A percentile compares a stretch with the other conserved stretches of the same genome.
phyloP scores from a whole-genome alignment of 1,140 invertebrate species.

The Trichonephila clavata region DNA sequence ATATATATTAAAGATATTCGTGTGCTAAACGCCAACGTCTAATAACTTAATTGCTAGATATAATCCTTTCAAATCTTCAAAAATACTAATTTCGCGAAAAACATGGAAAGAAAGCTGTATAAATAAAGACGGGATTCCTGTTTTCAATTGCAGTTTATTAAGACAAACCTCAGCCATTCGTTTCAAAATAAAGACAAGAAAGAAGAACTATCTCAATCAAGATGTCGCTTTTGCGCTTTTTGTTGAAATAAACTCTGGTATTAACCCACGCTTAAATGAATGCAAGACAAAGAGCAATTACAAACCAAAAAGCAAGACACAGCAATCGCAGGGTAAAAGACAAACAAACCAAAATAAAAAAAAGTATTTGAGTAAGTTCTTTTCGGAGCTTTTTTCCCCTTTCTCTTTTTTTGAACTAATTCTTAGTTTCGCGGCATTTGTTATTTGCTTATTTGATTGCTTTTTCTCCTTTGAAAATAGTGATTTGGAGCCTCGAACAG shows the following conservation, averaged over 20 bases:
- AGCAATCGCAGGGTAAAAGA: neutral
- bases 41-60: neutral
- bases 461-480: conserved; percentile 18
- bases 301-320: neutral
- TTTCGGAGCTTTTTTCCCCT: neutral
- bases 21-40: neutral
- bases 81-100: conserved; percentile 6
- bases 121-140: neutral
- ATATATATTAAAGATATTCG: no score
- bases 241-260: neutral
- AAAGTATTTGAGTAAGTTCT: neutral
- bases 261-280: neutral
- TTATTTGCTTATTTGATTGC: conserved; percentile 21
- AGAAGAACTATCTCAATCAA: neutral
- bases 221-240: neutral
- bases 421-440: conserved; percentile 5
- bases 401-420: neutral
- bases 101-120: neutral
- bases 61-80: neutral
- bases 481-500: conserved; percentile 8
- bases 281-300: conserved; percentile 2
- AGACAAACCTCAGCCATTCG: neutral
- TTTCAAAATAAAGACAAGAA: neutral
- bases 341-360: neutral
- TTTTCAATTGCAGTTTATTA: neutral